Evolutionary conservation across 2,797 vertebrate species (phyloP).

Genomic region (Trachurus trachurus): DNA sequence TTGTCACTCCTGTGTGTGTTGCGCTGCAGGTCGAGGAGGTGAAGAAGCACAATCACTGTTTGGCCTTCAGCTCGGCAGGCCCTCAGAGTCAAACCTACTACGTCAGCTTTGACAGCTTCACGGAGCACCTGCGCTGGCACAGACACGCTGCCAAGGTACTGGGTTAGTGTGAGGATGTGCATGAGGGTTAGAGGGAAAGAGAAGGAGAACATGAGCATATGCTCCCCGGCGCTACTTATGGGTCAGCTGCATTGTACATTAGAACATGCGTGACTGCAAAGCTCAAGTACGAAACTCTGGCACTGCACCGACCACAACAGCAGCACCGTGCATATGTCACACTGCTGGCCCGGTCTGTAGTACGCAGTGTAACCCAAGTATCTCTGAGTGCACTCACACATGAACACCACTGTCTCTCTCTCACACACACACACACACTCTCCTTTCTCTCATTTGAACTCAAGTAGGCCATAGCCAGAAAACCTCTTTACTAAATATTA

Average conservation of each 20-base stretch:
- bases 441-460: constrained; percentile 69
- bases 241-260: constrained; percentile 57
- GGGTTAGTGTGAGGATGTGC: constrained; percentile 21
- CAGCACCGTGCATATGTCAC: constrained; percentile 20
- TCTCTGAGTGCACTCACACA: constrained; percentile 42
- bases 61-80: constrained; percentile 97
- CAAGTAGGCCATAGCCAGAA: constrained; percentile 85
- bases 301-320: neutral
- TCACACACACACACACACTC: constrained; percentile 26
- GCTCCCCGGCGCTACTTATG: constrained; percentile 30
- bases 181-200: constrained; percentile 13
- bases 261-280: constrained; percentile 47
- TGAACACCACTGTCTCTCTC: constrained; percentile 41
- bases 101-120: constrained; percentile 97
- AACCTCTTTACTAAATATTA: constrained; percentile 86
- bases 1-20: constrained; percentile 29
- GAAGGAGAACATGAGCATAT: constrained; percentile 39
- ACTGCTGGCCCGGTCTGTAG: constrained; percentile 35
- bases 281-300: constrained; percentile 31
- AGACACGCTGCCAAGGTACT: constrained; percentile 95
- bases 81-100: constrained; percentile 98
- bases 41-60: constrained; percentile 97
- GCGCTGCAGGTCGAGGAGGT: constrained; percentile 95
- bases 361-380: constrained; percentile 22
- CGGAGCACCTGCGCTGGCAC: constrained; percentile 97